Conservation (phyloP, 2,888 invertebrate genomes). For the Lacanobia oleracea region DNA sequence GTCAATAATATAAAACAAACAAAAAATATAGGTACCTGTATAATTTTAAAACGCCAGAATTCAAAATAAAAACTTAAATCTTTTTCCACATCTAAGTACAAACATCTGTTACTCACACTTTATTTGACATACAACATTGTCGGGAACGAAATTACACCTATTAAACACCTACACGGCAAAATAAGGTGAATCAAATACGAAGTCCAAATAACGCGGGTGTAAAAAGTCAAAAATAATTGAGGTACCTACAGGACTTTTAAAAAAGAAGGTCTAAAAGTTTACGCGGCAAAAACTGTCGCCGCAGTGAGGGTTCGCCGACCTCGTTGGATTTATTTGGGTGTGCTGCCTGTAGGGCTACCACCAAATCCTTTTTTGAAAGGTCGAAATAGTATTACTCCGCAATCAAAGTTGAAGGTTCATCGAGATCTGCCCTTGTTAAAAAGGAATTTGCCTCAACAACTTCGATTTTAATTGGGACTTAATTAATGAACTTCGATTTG, state of each 20-base stretch:
- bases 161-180: constrained; percentile 66
- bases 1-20: too few relatives aligned
- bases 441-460: constrained; percentile 13
- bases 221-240: constrained; percentile 89
- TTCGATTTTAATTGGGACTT: constrained; percentile 47
- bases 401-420: constrained; percentile 26
- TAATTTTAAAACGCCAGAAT: constrained; percentile 3
- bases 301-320: constrained; percentile 81
- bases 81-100: constrained; percentile 25
- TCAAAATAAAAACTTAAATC: constrained; percentile 12
- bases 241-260: constrained; percentile 75
- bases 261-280: constrained; percentile 83
- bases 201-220: constrained; percentile 81
- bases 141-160: constrained; percentile 63
- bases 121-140: constrained; percentile 58
- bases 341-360: constrained; percentile 64
- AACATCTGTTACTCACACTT: constrained; percentile 41
- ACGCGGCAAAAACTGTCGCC: constrained; percentile 86
- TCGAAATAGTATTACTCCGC: constrained; percentile 15
- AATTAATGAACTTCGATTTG: constrained; percentile 38
- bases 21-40: neutral
- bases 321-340: constrained; percentile 83
- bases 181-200: constrained; percentile 77
- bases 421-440: constrained; percentile 28
- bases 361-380: constrained; percentile 21